Evolutionary conservation across 2,113 vertebrate species (phyloP), one percentile per base, ranked within the genome.

Genomic region (Strix aluco): DNA sequence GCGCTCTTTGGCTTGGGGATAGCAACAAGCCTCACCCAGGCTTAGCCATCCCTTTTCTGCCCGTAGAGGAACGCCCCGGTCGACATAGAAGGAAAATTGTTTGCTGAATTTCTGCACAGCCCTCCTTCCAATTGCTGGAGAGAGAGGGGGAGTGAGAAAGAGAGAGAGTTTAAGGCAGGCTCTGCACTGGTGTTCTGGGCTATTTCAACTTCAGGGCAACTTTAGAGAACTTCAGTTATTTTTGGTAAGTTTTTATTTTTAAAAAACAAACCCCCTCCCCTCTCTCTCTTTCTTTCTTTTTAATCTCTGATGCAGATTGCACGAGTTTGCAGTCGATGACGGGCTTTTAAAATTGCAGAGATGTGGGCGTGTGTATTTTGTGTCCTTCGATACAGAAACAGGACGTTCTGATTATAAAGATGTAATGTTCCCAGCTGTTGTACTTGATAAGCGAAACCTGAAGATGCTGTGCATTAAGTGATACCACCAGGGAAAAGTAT

Each of bases 81-180:
- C 66, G 92, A 96, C 96, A 95, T 93, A 97, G 95, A 96, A 95
- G 92, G 91, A 90, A 96, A 95, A 96, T 94, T 95, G 92, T 94
- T 94, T 92, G 92, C 91, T 70, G 92, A 73, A 95, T 83, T 94
- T 96, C 92, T 88, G 89, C 80, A 51, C 92, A 85, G 90, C 95
- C 86, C 72, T 93, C 63, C 88, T 71, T 84, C 86, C 88, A 92
- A 88, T 67, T 83, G 94, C 90, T 58, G 66, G 29, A 32, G 72
- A 79, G 92, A 69, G 90, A 93, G 85, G 71, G 89, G 92, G 93
- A 88, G 94, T 91, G 80, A 83, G 73, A 95, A 65, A 88, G 61
- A 19, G 91, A 95, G 77, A 87, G 97, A 93, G 91, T 89, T 96
- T 80, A 72, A 92, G 78, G 88, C 81, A 88, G 87, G 73, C 93